Percentiles rank a stretch among this genome's conserved stretches.
These are phyloP conservation scores for Fregata magnificens DNA, from an alignment of 2,113 vertebrate species.

Conservation along the genomic window DNA sequence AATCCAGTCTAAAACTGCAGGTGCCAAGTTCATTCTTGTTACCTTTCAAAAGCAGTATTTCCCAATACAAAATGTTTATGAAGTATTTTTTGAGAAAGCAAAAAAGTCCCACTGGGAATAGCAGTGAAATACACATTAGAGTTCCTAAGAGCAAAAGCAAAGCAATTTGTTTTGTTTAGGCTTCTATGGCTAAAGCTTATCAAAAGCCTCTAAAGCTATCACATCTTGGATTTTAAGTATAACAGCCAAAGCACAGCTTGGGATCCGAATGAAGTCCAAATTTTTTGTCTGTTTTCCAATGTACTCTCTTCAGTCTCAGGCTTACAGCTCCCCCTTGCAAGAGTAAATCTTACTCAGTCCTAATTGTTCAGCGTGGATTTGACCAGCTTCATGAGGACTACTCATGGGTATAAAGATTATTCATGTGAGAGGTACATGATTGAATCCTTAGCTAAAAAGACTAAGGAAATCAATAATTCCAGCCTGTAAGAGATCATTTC, in stretches of 20 bases:
- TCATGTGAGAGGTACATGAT: neutral
- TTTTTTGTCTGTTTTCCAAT: neutral
- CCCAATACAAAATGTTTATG: neutral
- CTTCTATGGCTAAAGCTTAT: constrained; percentile 1
- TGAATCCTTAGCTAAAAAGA: neutral
- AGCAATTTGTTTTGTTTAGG: constrained; percentile 9
- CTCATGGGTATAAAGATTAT: neutral
- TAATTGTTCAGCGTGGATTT: neutral
- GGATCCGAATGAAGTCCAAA: neutral
- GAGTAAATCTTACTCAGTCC: neutral
- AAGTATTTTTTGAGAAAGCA: neutral
- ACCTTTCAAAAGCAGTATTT: neutral
- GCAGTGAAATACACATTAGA: neutral
- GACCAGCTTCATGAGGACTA: neutral
- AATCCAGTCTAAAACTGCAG: neutral
- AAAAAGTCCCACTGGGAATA: neutral
- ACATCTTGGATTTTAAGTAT: neutral
- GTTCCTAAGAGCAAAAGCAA: neutral
- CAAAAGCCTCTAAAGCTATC: constrained; percentile 10
- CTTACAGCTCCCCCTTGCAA: neutral
- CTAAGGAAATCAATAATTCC: neutral
- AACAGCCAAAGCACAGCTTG: constrained; percentile 31
- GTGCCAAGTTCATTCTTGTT: neutral
- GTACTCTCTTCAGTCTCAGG: neutral
- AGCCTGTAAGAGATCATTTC: neutral